These are phyloP conservation scores for Thamnaconus septentrionalis DNA, from an alignment of 2,113 vertebrate genomes.

Conservation along the genomic window DNA sequence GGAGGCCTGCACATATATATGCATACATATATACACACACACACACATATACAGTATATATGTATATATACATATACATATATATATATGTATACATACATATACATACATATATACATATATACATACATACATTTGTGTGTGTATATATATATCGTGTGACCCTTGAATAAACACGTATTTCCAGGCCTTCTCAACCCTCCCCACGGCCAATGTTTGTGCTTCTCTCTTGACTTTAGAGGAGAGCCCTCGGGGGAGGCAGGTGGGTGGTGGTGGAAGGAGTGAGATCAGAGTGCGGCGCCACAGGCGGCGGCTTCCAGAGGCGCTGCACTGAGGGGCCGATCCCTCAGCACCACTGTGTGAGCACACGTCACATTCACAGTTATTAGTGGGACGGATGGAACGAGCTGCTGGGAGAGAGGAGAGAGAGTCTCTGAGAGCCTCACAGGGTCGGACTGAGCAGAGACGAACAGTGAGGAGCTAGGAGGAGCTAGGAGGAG, in stretches of 20 bases:
- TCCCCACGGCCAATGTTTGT: not conserved
- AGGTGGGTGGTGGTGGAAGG: slow-evolving; percentile 21
- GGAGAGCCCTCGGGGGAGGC: slow-evolving; percentile 1
- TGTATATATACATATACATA: no score
- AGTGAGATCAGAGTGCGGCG: slow-evolving; percentile 40
- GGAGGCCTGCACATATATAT: no score
- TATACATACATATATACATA: no score
- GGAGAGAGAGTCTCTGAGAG: not conserved
- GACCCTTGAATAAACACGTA: not conserved
- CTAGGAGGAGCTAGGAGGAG: no score
- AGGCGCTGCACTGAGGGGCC: slow-evolving; percentile 53
- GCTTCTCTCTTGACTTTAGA: slow-evolving; percentile 7
- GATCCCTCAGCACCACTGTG: slow-evolving; percentile 35
- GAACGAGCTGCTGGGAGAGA: not conserved
- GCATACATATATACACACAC: no score
- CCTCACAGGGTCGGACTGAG: no score
- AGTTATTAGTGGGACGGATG: slow-evolving; percentile 42
- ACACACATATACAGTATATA: no score
- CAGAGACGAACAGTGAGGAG: no score
- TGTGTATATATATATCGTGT: no score
- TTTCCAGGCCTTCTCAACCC: not conserved
- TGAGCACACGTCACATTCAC: slow-evolving; percentile 49
- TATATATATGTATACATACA: no score
- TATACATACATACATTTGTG: no score
- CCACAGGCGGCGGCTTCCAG: slow-evolving; percentile 37